Evolutionary conservation across 1,140 invertebrate genomes (phyloP).

Genomic region (Trigoniulus corallinus): DNA sequence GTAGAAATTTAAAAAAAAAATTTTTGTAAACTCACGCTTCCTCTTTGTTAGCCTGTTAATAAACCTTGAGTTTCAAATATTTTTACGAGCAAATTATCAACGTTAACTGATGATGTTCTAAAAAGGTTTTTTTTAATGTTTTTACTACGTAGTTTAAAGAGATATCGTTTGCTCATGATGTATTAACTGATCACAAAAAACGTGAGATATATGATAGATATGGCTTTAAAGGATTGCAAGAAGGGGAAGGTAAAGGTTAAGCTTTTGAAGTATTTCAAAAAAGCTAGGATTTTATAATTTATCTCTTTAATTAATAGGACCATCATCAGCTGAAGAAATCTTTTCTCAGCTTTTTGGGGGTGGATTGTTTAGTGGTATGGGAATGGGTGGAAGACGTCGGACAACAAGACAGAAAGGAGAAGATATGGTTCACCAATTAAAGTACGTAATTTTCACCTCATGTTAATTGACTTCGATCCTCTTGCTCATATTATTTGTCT

Average conservation of each 20-base stretch:
- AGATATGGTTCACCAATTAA: constrained; percentile 48
- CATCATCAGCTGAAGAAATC: constrained; percentile 36
- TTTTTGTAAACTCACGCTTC: no score
- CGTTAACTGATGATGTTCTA: no score
- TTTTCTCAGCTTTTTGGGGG: constrained; percentile 46
- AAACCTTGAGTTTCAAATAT: no score
- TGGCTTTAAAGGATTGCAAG: constrained; percentile 61
- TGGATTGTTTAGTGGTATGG: constrained; percentile 31
- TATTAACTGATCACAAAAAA: constrained; percentile 43
- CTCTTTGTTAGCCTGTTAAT: no score
- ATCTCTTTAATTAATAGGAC: not conserved
- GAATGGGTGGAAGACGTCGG: constrained; percentile 28
- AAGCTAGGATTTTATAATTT: constrained; percentile 5
- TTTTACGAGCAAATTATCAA: no score
- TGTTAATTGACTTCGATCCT: not conserved
- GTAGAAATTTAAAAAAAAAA: no score
- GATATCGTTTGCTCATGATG: constrained; percentile 73
- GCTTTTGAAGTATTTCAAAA: no score
- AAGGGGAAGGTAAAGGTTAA: constrained; percentile 38
- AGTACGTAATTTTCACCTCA: constrained; percentile 23
- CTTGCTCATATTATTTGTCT: not conserved
- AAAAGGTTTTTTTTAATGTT: no score
- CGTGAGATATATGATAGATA: constrained; percentile 52
- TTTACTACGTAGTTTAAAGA: constrained; percentile 78
- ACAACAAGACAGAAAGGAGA: constrained; percentile 37